Percentiles rank a stretch among this genome's conserved stretches.
phyloP scores from a whole-genome alignment of 2,797 vertebrate genomes.

The Halcyon leucocephala region DNA sequence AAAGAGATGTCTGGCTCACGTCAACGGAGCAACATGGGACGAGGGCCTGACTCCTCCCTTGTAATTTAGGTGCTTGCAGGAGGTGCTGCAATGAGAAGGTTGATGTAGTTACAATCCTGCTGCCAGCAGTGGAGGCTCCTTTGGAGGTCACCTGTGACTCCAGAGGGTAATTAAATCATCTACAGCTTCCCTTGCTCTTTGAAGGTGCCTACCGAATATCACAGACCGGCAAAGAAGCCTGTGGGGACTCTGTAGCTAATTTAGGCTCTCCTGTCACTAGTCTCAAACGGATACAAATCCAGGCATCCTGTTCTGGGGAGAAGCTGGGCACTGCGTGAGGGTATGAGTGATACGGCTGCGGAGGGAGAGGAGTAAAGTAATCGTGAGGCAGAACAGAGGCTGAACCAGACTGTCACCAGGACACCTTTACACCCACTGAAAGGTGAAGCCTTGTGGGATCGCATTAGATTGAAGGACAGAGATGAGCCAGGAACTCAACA shows the following conservation, averaged over 20 bases:
- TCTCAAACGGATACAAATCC: neutral
- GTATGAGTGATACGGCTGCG: neutral
- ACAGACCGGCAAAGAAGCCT: neutral
- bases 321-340: neutral
- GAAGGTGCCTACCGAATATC: neutral
- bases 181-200: neutral
- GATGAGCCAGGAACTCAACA: neutral
- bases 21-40: fast-evolving
- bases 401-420: neutral
- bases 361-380: neutral
- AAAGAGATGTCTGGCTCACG: neutral
- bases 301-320: neutral
- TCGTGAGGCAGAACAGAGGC: neutral
- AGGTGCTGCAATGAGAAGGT: neutral
- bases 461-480: neutral
- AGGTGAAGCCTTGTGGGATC: neutral
- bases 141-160: neutral
- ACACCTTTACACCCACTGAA: neutral
- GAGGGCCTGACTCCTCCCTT: neutral
- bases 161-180: neutral
- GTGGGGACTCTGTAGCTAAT: neutral
- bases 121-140: neutral
- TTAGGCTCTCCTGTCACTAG: neutral
- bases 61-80: neutral
- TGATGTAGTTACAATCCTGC: neutral